Percentiles rank a stretch among this genome's conserved stretches.
Conservation (phyloP, 2,113 vertebrate genomes). For the Oceanodroma tethys region DNA sequence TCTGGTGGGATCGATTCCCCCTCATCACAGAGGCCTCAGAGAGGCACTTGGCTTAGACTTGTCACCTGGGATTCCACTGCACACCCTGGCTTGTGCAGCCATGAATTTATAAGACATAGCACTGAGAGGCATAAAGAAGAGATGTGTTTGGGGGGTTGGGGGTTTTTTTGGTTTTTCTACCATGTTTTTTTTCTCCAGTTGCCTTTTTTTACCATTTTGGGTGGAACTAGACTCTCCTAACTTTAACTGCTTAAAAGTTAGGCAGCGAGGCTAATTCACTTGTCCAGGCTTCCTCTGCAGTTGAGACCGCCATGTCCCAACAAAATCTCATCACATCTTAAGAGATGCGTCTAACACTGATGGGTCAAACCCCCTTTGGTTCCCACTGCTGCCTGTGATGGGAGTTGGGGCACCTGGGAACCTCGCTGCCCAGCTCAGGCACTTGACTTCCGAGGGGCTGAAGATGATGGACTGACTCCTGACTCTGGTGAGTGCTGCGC, state of each 20-base stretch:
- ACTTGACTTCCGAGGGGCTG: neutral
- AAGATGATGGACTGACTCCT: neutral
- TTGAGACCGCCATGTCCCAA: fast-evolving
- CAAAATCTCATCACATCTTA: neutral
- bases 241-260: neutral
- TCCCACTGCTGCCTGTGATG: neutral
- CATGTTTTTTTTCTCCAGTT: neutral
- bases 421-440: neutral
- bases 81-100: neutral
- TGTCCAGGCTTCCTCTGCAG: neutral
- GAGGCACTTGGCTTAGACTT: neutral
- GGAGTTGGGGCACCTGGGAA: neutral
- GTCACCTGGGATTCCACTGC: neutral
- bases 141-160: neutral
- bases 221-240: neutral
- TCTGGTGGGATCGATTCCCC: neutral
- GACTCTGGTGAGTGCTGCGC: neutral
- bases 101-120: neutral
- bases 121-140: neutral
- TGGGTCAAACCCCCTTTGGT: neutral
- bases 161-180: neutral
- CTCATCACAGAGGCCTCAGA: neutral
- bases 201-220: neutral
- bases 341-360: neutral
- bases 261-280: neutral